These are phyloP conservation scores for Procambarus virginalis DNA, from an alignment of 1,140 invertebrate species.

Conservation along the genomic window DNA sequence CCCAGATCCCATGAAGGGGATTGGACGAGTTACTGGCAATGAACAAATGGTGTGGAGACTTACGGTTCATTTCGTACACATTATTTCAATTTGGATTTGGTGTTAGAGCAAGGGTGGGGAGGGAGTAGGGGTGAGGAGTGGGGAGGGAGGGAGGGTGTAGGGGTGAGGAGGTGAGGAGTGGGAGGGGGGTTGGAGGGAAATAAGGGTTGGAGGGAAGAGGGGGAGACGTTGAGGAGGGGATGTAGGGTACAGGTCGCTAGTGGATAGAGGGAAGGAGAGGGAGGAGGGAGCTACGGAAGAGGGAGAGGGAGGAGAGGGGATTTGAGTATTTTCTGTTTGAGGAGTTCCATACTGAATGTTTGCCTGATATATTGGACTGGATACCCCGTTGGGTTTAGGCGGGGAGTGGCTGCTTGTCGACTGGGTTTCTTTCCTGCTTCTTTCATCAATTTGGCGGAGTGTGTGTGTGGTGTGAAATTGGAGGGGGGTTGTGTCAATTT, in stretches of 20 bases:
- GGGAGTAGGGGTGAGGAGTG: background rate
- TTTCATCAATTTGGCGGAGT: too few relatives aligned
- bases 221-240: background rate
- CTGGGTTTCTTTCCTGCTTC: too few relatives aligned
- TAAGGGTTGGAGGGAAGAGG: too few relatives aligned
- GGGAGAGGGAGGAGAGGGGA: background rate
- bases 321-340: background rate
- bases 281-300: background rate
- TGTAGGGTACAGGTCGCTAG: too few relatives aligned
- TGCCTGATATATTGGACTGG: constrained; percentile 1
- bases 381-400: background rate
- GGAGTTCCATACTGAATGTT: constrained; percentile 6
- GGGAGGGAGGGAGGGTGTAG: background rate
- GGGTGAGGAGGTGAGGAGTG: background rate
- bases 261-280: background rate
- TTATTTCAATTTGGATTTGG: constrained; percentile 14
- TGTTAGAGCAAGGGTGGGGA: background rate
- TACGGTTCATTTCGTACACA: background rate
- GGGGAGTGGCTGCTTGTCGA: background rate
- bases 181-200: background rate
- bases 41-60: constrained; percentile 8
- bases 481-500: background rate
- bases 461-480: too few relatives aligned
- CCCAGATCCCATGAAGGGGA: constrained; percentile 4
- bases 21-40: background rate